Conservation (phyloP, 2,113 vertebrate species). For the Limnothrissa miodon region DNA sequence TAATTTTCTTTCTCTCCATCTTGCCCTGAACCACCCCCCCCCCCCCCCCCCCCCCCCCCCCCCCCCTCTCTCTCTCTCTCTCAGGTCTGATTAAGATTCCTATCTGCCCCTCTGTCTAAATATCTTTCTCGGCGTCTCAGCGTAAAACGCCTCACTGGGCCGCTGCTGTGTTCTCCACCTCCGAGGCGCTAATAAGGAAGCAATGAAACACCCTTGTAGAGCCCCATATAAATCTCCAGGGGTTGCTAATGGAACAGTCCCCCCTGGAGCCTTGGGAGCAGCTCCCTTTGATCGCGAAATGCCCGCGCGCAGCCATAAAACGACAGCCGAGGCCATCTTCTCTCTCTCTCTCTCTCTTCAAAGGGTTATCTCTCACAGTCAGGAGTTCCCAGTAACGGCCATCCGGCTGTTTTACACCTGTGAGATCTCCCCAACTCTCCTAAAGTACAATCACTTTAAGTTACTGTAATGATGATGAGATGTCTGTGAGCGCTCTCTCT, state of each 20-base stretch:
- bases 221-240: constrained; percentile 48
- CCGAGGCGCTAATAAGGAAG: constrained; percentile 51
- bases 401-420: not conserved
- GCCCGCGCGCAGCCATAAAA: constrained; percentile 38
- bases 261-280: constrained; percentile 40
- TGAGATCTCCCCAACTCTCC: not conserved
- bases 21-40: no score
- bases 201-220: constrained; percentile 57
- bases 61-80: constrained; percentile 24
- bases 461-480: no score
- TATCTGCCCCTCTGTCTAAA: not conserved
- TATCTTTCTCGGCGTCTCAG: not conserved
- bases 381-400: not conserved
- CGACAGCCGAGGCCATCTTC: not conserved
- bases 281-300: constrained; percentile 51
- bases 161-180: constrained; percentile 36
- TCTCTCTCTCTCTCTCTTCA: no score
- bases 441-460: no score
- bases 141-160: not conserved
- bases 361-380: not conserved
- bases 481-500: no score
- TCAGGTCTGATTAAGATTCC: constrained; percentile 32
- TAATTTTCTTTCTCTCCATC: not conserved
- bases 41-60: no score
- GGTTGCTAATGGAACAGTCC: constrained; percentile 53